Percentiles rank a stretch among this genome's conserved stretches.
phyloP scores from a whole-genome alignment of 2,888 invertebrate genomes.

The Tortrix viridana region DNA sequence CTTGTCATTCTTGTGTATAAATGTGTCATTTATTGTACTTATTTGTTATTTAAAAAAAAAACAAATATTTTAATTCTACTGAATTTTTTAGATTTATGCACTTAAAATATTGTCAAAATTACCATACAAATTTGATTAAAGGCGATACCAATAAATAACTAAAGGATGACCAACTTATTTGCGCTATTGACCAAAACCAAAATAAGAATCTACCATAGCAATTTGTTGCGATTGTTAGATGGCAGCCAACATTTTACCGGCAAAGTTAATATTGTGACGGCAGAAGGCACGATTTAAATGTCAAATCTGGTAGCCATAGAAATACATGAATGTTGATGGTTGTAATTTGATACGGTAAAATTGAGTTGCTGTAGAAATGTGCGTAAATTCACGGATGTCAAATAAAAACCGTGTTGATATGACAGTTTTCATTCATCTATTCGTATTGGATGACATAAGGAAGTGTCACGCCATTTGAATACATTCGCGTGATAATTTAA shows the following conservation, averaged over 20 bases:
- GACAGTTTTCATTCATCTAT: background rate
- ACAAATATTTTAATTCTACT: too few relatives aligned
- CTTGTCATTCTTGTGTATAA: too few relatives aligned
- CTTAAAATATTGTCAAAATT: background rate
- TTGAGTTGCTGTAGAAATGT: background rate
- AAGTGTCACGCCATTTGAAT: slow-evolving; percentile 39
- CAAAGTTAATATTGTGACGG: background rate
- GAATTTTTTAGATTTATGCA: background rate
- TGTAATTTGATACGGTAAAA: slow-evolving; percentile 19
- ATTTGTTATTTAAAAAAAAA: too few relatives aligned
- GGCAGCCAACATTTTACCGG: background rate
- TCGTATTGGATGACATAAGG: slow-evolving; percentile 34
- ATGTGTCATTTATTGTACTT: too few relatives aligned
- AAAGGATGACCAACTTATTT: background rate
- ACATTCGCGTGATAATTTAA: too few relatives aligned
- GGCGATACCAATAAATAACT: slow-evolving; percentile 5
- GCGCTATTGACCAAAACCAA: background rate
- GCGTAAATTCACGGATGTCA: background rate
- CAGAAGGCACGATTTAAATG: slow-evolving; percentile 18
- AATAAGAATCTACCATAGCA: background rate
- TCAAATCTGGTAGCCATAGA: slow-evolving; percentile 10
- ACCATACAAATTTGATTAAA: slow-evolving; percentile 9
- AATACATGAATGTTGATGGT: slow-evolving; percentile 16
- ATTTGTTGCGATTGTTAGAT: background rate
- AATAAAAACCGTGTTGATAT: slow-evolving; percentile 2